Evolutionary conservation across 2,888 invertebrate species (phyloP).

Genomic region (Lumbricus terrestris): DNA sequence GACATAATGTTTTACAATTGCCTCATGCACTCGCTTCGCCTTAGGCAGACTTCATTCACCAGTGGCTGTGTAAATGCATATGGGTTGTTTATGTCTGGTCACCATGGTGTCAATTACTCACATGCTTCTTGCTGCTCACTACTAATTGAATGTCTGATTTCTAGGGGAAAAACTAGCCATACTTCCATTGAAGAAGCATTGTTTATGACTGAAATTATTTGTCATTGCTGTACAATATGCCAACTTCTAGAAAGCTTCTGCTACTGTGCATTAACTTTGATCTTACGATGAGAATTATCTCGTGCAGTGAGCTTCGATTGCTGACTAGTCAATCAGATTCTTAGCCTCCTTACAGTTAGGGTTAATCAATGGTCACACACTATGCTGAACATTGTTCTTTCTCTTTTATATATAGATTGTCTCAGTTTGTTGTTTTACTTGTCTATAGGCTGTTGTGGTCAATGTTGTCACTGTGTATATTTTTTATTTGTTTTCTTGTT

Average conservation of each 20-base stretch:
- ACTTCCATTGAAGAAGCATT: not conserved
- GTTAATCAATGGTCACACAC: too few species aligned
- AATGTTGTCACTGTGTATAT: not conserved
- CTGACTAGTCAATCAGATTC: too few species aligned
- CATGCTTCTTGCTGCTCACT: not conserved
- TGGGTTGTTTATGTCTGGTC: conserved; percentile 3
- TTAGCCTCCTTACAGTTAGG: too few species aligned
- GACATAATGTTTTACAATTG: not conserved
- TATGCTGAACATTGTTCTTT: not conserved
- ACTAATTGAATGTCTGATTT: not conserved
- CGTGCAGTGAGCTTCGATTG: not conserved
- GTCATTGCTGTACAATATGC: not conserved
- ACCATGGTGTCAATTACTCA: not conserved
- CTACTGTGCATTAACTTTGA: too few species aligned
- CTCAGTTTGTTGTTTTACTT: not conserved
- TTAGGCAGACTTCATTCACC: not conserved
- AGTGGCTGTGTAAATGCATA: not conserved
- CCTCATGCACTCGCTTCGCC: not conserved
- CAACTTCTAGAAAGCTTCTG: not conserved
- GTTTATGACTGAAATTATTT: not conserved
- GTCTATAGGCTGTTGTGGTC: not conserved
- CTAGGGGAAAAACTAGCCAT: not conserved
- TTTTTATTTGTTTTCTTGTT: not conserved
- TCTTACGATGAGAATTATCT: not conserved
- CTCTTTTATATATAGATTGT: not conserved